Evolutionary conservation across 2,113 vertebrate species (phyloP), one percentile per base, ranked within the genome.

Genomic region (Eonycteris spelaea): DNA sequence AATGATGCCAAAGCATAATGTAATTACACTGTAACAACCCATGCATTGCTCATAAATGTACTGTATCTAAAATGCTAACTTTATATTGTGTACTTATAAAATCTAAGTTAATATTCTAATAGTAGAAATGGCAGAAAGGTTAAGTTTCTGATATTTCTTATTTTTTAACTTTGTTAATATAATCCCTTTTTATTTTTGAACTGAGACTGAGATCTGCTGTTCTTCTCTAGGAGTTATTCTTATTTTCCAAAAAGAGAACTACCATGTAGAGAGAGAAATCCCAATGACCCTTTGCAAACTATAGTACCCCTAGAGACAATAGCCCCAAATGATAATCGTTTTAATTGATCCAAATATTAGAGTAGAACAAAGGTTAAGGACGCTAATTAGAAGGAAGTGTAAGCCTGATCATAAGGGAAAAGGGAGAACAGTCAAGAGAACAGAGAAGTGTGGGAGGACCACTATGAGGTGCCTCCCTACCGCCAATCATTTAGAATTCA

Each of bases 351-450:
- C 55, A 89, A 68, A 68, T 10, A 94, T 70, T 84, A 90, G 3
- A 88, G 24, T 21, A 57, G n/a, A 91, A 92, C 43, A 82, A 87
- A 90, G 24, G 38, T 79, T 95, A 91, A 74, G 33, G 87, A 86
- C 7, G 82, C n/a, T n/a, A 61, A 88, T 93, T 24, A 73, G 7
- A 89, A 94, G 80, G 14, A 95, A 88, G 91, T 84, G 1, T 24
- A 78, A 89, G 57, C 48, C 28, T 83, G n/a, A 89, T 59, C 18
- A 33, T 51, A 61, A 90, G 1, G 18, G 9, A 30, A 95, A 88
- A 74, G 5, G 9, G 6, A 86, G 16, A 80, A 73, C 22, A 40
- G 80, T 79, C 13, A 67, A 63, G 19, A 92, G 38, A 55, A 14
- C n/a, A 28, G 10, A 55, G 8, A 43, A 87, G 13, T 19, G 79